Conservation (phyloP, 2,113 vertebrate genomes). For the Neopipo cinnamomea region DNA sequence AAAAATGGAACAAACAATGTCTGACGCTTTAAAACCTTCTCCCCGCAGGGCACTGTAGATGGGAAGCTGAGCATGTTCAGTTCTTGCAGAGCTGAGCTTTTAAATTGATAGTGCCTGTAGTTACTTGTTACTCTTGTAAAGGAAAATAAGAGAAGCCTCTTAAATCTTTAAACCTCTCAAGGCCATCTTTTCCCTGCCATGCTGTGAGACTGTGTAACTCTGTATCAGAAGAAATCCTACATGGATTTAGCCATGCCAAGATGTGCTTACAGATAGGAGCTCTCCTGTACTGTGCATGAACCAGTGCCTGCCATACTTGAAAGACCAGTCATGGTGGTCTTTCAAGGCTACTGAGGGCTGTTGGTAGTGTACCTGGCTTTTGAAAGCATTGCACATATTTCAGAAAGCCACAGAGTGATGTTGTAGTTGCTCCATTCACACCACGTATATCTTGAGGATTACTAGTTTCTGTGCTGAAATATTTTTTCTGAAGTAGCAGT, state of each 20-base stretch:
- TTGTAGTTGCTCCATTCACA: neutral
- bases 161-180: conserved; percentile 44
- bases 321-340: neutral
- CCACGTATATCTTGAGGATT: neutral
- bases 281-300: neutral
- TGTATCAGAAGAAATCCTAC: neutral
- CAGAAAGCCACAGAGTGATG: neutral
- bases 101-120: conserved; percentile 37
- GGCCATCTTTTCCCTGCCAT: neutral
- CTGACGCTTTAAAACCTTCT: neutral
- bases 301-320: neutral
- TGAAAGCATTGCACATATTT: neutral
- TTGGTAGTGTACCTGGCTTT: neutral
- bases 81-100: conserved; percentile 30
- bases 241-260: neutral
- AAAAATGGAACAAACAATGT: conserved; percentile 15
- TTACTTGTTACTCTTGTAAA: neutral
- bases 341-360: neutral
- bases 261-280: neutral
- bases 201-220: neutral
- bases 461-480: neutral
- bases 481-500: neutral
- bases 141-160: conserved; percentile 22
- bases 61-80: neutral
- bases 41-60: neutral